Percentiles rank a stretch among this genome's conserved stretches.
Conservation (phyloP, 2,113 vertebrate genomes). For the Pyxicephalus adspersus region DNA sequence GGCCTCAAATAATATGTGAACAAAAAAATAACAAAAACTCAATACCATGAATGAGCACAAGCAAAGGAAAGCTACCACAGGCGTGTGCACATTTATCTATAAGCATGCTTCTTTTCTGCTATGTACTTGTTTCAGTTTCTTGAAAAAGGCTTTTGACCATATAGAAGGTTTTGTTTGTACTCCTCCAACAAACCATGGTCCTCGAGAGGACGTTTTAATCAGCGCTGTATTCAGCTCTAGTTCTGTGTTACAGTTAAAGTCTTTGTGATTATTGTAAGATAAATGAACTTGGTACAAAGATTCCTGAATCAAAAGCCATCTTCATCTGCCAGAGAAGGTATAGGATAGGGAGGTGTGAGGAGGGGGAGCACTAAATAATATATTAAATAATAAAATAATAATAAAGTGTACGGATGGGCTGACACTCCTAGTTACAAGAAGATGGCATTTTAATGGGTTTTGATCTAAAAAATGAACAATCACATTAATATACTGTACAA, state of each 20-base stretch:
- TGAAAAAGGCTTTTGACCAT: too few relatives aligned
- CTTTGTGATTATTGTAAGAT: slow-evolving; percentile 17
- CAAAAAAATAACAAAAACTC: too few relatives aligned
- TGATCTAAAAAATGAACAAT: slow-evolving; percentile 40
- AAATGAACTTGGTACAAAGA: background rate
- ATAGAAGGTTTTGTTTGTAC: too few relatives aligned
- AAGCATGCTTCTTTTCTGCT: too few relatives aligned
- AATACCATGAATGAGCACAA: too few relatives aligned
- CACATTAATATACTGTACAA: slow-evolving; percentile 50
- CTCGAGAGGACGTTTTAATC: slow-evolving; percentile 14
- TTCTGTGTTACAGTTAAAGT: background rate
- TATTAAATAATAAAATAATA: slow-evolving; percentile 32
- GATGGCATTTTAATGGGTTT: slow-evolving; percentile 41
- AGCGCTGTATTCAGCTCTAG: background rate
- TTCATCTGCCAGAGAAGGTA: background rate
- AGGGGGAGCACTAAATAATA: slow-evolving; percentile 7
- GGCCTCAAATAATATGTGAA: too few relatives aligned
- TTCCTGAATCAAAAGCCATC: slow-evolving; percentile 18
- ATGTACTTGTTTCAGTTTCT: too few relatives aligned
- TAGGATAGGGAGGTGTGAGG: background rate
- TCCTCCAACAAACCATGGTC: too few relatives aligned
- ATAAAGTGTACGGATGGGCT: background rate
- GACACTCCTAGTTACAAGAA: slow-evolving; percentile 19
- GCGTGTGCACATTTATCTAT: too few relatives aligned
- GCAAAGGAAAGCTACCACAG: too few relatives aligned